These are phyloP conservation scores for Chaetorhynchus papuensis DNA, from an alignment of 2,113 vertebrate genomes.

Conservation along the genomic window DNA sequence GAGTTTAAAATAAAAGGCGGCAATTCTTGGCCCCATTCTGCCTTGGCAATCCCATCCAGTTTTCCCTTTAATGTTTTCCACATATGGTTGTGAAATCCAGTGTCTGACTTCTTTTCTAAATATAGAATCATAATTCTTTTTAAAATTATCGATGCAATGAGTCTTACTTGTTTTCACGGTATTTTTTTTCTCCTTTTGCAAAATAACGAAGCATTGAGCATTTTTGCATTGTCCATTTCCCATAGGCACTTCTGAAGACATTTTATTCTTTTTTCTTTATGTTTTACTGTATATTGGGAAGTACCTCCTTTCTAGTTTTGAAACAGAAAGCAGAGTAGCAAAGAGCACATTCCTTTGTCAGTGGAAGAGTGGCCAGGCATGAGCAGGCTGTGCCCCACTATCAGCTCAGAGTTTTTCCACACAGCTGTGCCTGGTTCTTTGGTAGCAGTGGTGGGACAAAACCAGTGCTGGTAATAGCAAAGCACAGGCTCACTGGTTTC, in stretches of 20 bases:
- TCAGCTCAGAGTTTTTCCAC: background rate
- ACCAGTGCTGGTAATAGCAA: background rate
- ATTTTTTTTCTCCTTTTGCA: background rate
- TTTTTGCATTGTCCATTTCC: background rate
- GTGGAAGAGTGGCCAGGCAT: background rate
- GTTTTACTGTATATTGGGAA: background rate
- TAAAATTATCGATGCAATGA: background rate
- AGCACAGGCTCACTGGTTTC: background rate
- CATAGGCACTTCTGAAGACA: background rate
- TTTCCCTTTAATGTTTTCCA: conserved; percentile 14
- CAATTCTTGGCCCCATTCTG: background rate
- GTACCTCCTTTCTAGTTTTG: background rate
- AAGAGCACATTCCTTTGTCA: background rate
- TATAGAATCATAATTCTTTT: background rate
- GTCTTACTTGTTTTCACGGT: background rate
- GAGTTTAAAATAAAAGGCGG: background rate
- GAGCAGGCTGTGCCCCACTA: background rate
- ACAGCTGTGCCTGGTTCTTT: background rate
- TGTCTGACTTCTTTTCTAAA: background rate
- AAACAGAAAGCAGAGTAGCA: background rate
- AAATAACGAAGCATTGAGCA: background rate
- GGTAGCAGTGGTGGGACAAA: background rate
- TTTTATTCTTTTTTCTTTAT: background rate
- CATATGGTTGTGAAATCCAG: conserved; percentile 47
- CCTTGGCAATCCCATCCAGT: background rate